Evolutionary conservation across 1,140 invertebrate genomes (phyloP), one percentile per base, ranked within the genome.

Genomic region (Lutraria rhynchaena): DNA sequence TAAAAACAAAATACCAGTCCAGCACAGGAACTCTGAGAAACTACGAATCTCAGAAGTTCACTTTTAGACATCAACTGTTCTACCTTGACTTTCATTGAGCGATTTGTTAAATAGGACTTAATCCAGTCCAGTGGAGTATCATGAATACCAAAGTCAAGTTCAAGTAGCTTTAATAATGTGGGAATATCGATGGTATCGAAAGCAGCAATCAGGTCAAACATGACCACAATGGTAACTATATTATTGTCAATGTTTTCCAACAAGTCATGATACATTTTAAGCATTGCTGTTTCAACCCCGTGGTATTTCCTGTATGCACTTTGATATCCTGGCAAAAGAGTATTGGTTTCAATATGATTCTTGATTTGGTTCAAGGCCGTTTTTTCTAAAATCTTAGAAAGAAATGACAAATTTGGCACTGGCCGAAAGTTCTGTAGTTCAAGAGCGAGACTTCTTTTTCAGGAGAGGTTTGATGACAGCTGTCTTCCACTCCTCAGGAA

Each of bases 371-470:
- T 5, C 5, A 41, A 15, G 5, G 37, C 37, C 5, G 37, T 15
- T 15, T 41, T 41, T 41, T 41, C 37, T 15, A 7, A 41, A 15
- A 41, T 41, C 15, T 41, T 60, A 27, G 33, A 70, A n/a, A 70
- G 41, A 58, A 58, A 74, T 29, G 70, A 58, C 9, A 74, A 29
- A 58, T 58, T 74, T 13, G 29, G 41, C n/a, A 74, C 70, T 5
- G 53, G 70, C 1, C 70, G 27, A 58, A 37, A 74, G 24, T 74
- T 74, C 17, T 57, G 22, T 13, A 57, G 29, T 46, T 49, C 49
- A 17, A 70, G n/a, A 31, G 44, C 7, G 5, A 70, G 67, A n/a
- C 49, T 35, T 58, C 51, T 74, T 74, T 46, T 74, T 74, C 53
- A 74, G 58, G 5, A 57, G 70, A n/a, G 53, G 70, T 33, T 74